A percentile compares a stretch with the other conserved stretches of the same genome.
Evolutionary conservation across 2,888 invertebrate genomes (phyloP).

Genomic region (Strigamia transsilvanica): DNA sequence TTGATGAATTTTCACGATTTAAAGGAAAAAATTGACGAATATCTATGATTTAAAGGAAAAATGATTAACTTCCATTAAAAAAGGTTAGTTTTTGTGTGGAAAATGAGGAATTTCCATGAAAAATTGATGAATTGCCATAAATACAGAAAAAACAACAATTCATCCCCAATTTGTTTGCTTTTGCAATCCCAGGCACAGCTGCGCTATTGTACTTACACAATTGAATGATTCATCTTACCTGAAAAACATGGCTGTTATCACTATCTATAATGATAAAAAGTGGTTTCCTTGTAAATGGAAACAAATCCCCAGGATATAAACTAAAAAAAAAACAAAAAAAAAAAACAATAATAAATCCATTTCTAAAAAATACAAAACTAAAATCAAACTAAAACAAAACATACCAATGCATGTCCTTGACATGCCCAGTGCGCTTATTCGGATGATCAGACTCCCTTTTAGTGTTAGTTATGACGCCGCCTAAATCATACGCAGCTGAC

Average conservation of each 20-base stretch:
- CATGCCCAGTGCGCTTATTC: constrained; percentile 62
- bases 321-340: constrained; percentile 53
- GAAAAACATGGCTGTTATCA: constrained; percentile 91
- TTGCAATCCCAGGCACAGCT: not conserved
- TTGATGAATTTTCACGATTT: too few species aligned
- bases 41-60: too few species aligned
- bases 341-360: not conserved
- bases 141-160: too few species aligned
- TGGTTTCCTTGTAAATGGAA: constrained; percentile 90
- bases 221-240: constrained; percentile 55
- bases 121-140: too few species aligned
- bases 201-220: not conserved
- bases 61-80: too few species aligned
- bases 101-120: too few species aligned
- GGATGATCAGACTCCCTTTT: constrained; percentile 76
- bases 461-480: constrained; percentile 88
- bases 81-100: too few species aligned
- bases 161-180: too few species aligned
- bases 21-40: too few species aligned
- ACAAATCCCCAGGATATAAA: constrained; percentile 91
- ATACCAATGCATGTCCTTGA: constrained; percentile 70
- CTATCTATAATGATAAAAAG: constrained; percentile 94
- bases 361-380: not conserved
- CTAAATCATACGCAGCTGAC: constrained; percentile 82
- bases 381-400: constrained; percentile 52